Base-by-base conservation (phyloP, 2,113 vertebrate species). In the Ochotona curzoniae region DNA sequence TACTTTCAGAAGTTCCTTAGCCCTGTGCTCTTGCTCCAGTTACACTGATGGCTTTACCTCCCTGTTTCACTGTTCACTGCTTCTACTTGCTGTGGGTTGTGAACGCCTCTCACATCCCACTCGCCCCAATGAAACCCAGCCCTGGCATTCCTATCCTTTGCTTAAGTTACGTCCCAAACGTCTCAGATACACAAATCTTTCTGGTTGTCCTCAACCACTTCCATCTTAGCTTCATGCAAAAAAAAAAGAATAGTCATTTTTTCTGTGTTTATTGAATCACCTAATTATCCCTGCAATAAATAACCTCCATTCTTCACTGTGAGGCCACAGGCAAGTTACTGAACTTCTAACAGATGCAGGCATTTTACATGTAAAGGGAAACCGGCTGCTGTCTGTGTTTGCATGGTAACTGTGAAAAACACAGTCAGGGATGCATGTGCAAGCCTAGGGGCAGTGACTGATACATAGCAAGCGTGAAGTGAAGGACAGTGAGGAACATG, bases 1-100 rank as follows among this genome's bases (percentile, higher is more conserved):
- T 61, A 51, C 25, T 12, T 11, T 2, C 14, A 51, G 26, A 20
- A 11, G 0, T 21, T 35, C 30, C 30, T 5, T 14, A 61, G 4
- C 1, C 1, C 0, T 1, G 1, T 3, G 25, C 44, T 30, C 10
- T 32, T 63, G 8, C 2, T 17, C 35, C 47, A 11, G 7, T 44
- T 28, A 5, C 4, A 1, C 71, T 28, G 26, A 44, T 44, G 38
- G 38, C 6, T 44, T 44, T 44, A 44, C 38, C 38, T 44, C 38
- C 35, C 47, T 8, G 9, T 44, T 28, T 4, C 4, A 1, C 71
- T 28, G 26, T 5, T 28, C 80, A 76, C 60, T 7, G 8, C 9
- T 63, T 84, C 60, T 5, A 8, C 5, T 73, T 63, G 10, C 23
- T 26, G n/a, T 15, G 25, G 44, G 32, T 30, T 25, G 9, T 13